These are phyloP conservation scores for Tragelaphus strepsiceros DNA, from an alignment of 2,113 vertebrate genomes.

Conservation along the genomic window DNA sequence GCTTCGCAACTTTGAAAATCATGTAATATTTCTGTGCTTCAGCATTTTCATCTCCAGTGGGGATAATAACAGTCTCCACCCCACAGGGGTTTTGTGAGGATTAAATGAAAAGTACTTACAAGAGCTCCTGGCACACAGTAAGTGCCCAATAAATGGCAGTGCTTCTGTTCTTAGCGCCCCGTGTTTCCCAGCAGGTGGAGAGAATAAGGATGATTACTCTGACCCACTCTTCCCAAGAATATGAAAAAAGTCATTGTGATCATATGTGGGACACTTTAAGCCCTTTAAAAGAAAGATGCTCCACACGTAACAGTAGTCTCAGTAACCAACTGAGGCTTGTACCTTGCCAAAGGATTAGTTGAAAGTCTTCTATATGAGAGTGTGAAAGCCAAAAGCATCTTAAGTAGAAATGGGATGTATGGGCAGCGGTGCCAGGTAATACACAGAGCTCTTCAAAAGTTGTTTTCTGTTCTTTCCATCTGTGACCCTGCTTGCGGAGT, in stretches of 20 bases:
- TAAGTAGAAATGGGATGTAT: neutral
- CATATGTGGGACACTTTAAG: neutral
- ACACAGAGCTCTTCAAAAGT: neutral
- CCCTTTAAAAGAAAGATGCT: conserved; percentile 26
- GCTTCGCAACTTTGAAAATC: conserved; percentile 16
- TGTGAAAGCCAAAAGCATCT: neutral
- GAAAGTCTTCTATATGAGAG: neutral
- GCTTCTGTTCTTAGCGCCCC: neutral
- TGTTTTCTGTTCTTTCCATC: neutral
- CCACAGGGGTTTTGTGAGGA: neutral
- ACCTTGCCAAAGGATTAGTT: conserved; percentile 15
- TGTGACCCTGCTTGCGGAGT: neutral
- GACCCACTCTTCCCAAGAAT: neutral
- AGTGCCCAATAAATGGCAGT: conserved; percentile 14
- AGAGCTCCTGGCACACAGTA: neutral
- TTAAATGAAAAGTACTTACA: conserved; percentile 30
- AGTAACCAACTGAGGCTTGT: neutral
- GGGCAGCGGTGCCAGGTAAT: neutral
- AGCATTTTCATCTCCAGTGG: conserved; percentile 14
- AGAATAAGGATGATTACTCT: neutral
- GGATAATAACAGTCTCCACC: neutral
- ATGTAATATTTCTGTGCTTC: neutral
- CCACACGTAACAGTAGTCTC: neutral
- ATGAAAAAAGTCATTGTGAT: conserved; percentile 36
- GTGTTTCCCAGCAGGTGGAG: conserved; percentile 49